Base-by-base conservation (phyloP, 2,888 invertebrate species). In the Micropterix aruncella region DNA sequence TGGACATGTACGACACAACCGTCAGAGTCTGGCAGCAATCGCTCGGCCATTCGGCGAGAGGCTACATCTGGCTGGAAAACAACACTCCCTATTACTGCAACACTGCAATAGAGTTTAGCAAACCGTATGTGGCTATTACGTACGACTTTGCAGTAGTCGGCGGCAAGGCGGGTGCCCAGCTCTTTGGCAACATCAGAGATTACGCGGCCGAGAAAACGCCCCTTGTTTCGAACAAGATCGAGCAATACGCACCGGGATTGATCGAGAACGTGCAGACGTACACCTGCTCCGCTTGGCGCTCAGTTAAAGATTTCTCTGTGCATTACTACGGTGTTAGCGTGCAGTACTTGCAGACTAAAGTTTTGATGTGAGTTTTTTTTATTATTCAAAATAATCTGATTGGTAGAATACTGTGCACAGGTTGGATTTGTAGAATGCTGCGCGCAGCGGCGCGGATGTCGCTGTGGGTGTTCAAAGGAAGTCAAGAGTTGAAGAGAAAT, bases 171-270 rank as follows among this genome's bases (percentile, higher is more conserved):
- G 60, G 65, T 7, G 61, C 67, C 40, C 60, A 68, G 47, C 46
- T 71, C 2, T 77, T 70, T 49, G 58, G 58, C 2, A 73, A 74
- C 50, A 52, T 66, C n/a, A 65, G 60, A 18, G 66, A 67, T 5
- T 77, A 73, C 53, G 58, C 72, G 2, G 57, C 59, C 2, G 68
- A 68, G 46, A 79, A 77, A 52, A 62, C 66, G 12, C 69, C 71
- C 0, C 56, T 67, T 1, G 67, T 70, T 0, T 52, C 61, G 0
- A 58, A 61, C 18, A 65, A 65, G 0, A 72, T 86, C 53, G 84
- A 86, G 43, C 64, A 77, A 48, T 83, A 85, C 56, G 76, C 77
- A 7, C 86, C 86, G 1, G 84, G 85, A n/a, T 61, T 83, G 47
- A 58, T 83, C 16, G 75, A 75, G 12, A 75, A 74, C 53, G 68